These are phyloP conservation scores for Lycophotia porphyrea DNA, from an alignment of 2,888 invertebrate genomes.

Conservation along the genomic window DNA sequence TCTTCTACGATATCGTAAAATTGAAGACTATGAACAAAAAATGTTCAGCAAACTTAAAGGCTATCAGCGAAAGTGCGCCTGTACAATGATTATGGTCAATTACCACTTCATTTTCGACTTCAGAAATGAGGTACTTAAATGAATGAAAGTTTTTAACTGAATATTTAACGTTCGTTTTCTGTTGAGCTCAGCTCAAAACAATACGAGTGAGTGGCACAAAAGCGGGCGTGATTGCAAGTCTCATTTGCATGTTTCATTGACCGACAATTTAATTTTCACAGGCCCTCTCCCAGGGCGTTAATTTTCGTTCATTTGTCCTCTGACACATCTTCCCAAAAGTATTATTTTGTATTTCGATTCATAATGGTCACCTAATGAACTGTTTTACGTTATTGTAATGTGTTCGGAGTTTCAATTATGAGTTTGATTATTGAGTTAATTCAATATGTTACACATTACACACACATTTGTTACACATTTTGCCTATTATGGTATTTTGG, in stretches of 20 bases:
- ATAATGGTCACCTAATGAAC: conserved; percentile 72
- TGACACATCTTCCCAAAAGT: conserved; percentile 68
- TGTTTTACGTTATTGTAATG: conserved; percentile 58
- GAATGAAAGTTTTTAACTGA: conserved; percentile 63
- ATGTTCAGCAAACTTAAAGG: conserved; percentile 47
- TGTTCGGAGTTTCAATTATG: conserved; percentile 42
- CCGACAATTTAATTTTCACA: conserved; percentile 85
- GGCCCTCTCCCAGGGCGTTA: conserved; percentile 74
- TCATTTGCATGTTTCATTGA: conserved; percentile 88
- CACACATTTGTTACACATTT: neutral
- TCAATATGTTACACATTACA: neutral
- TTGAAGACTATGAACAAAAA: conserved; percentile 53
- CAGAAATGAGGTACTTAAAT: conserved; percentile 58
- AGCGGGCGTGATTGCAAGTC: conserved; percentile 83
- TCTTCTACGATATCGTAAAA: neutral
- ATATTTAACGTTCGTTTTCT: conserved; percentile 65
- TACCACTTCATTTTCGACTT: conserved; percentile 63
- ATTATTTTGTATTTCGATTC: conserved; percentile 71
- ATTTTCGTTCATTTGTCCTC: conserved; percentile 78
- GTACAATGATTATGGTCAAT: conserved; percentile 64
- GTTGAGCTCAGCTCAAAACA: conserved; percentile 74
- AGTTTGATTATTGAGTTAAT: conserved; percentile 13
- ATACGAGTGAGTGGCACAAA: conserved; percentile 80
- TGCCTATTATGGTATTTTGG: no score
- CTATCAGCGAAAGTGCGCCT: conserved; percentile 57